Percentiles rank a stretch among this genome's conserved stretches.
Conservation (phyloP, 2,888 invertebrate genomes). For the Entomobrya proxima region DNA sequence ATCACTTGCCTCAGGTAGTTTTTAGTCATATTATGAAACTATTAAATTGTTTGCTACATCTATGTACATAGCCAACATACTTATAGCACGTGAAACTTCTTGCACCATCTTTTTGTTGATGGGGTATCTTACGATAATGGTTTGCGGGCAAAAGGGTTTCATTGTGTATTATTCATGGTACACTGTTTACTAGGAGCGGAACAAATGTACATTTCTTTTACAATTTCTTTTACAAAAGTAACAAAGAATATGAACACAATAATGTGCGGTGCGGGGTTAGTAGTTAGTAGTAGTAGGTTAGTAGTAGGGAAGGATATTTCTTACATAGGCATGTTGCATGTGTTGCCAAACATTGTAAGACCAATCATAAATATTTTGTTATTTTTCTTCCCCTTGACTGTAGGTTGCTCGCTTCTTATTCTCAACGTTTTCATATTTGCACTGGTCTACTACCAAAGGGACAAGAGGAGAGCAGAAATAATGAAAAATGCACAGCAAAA, state of each 20-base stretch:
- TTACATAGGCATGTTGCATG: not conserved
- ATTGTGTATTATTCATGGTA: conserved; percentile 7
- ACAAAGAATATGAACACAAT: not conserved
- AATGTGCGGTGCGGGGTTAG: too few relatives aligned
- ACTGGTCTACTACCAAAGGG: conserved; percentile 88
- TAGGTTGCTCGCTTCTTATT: conserved; percentile 86
- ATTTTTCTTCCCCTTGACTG: not conserved
- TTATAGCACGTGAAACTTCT: conserved; percentile 41
- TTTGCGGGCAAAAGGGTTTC: conserved; percentile 36
- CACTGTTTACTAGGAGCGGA: not conserved
- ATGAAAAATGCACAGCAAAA: conserved; percentile 86
- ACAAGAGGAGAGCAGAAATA: conserved; percentile 87
- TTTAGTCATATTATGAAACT: conserved; percentile 45
- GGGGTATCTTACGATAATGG: conserved; percentile 39
- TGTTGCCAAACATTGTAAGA: not conserved
- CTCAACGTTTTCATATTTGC: conserved; percentile 90
- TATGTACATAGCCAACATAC: not conserved
- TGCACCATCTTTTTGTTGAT: conserved; percentile 41
- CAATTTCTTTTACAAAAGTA: not conserved
- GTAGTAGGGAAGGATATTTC: not conserved
- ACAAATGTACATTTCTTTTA: not conserved
- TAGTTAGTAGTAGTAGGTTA: too few relatives aligned
- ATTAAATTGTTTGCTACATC: conserved; percentile 24
- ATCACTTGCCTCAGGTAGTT: conserved; percentile 51
- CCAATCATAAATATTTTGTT: not conserved